Conservation (phyloP, 2,797 vertebrate species). For the Catharus ustulatus region DNA sequence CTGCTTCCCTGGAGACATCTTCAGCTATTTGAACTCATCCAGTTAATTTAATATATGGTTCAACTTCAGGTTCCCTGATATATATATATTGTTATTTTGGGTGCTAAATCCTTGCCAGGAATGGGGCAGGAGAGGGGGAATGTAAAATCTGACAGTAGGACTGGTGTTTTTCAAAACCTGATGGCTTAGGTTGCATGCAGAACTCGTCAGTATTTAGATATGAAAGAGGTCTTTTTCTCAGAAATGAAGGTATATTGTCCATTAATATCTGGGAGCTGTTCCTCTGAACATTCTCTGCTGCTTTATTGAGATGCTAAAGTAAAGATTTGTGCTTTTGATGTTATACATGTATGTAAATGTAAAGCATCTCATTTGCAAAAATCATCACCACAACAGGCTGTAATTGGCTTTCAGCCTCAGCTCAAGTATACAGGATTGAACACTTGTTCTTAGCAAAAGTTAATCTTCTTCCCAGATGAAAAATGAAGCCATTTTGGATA, state of each 20-base stretch:
- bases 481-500: not conserved
- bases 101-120: not conserved
- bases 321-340: not conserved
- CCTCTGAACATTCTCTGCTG: not conserved
- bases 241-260: not conserved
- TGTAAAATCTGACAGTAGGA: not conserved
- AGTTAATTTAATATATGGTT: not conserved
- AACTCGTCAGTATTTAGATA: not conserved
- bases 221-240: not conserved
- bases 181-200: not conserved
- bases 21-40: not conserved
- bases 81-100: not conserved
- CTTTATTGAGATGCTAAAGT: not conserved
- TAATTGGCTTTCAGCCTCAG: not conserved
- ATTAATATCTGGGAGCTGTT: not conserved
- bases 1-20: not conserved
- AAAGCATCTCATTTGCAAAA: not conserved
- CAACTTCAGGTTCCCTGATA: not conserved
- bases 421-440: not conserved
- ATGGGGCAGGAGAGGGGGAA: rapidly evolving
- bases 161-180: not conserved
- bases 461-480: not conserved
- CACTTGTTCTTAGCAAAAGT: not conserved
- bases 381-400: not conserved
- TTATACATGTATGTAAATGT: not conserved